These are phyloP conservation scores for Sarcophaga caerulescens DNA, from an alignment of 2,888 invertebrate genomes.

Conservation along the genomic window DNA sequence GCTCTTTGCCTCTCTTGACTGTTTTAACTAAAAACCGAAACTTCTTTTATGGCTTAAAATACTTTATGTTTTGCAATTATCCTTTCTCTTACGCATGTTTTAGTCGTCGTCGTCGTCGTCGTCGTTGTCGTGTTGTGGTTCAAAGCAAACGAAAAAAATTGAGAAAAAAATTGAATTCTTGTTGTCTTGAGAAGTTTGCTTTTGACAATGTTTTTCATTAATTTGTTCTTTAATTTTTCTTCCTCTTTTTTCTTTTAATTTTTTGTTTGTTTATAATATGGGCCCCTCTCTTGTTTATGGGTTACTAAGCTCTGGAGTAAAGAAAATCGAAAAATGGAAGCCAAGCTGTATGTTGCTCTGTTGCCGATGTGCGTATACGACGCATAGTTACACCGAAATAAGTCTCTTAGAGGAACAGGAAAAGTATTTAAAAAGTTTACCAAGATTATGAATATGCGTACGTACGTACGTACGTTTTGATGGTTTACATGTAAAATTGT, in stretches of 20 bases:
- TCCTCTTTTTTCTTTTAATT: background rate
- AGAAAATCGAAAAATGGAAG: background rate
- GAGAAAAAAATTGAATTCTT: slow-evolving; percentile 6
- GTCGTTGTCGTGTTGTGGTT: background rate
- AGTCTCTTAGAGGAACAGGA: background rate
- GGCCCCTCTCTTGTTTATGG: background rate
- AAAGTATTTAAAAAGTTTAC: background rate
- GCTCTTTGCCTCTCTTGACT: background rate
- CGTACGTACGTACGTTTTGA: background rate
- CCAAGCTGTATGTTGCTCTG: background rate
- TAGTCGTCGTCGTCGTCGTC: slow-evolving; percentile 21
- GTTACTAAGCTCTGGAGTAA: background rate
- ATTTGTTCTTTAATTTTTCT: background rate
- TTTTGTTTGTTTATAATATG: background rate
- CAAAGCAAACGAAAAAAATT: slow-evolving; percentile 4
- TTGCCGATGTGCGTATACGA: background rate
- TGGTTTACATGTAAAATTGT: no score
- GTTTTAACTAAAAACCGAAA: slow-evolving; percentile 67
- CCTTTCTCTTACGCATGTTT: slow-evolving; percentile 63
- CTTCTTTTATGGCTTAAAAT: slow-evolving; percentile 64
- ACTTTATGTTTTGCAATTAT: slow-evolving; percentile 59
- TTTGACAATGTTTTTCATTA: slow-evolving; percentile 36
- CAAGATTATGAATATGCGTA: background rate
- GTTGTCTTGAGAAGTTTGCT: slow-evolving; percentile 35
- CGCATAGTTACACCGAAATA: slow-evolving; percentile 21